Evolutionary conservation across 2,888 invertebrate genomes (phyloP).

Genomic region (Rhopalosiphum nymphaeae): DNA sequence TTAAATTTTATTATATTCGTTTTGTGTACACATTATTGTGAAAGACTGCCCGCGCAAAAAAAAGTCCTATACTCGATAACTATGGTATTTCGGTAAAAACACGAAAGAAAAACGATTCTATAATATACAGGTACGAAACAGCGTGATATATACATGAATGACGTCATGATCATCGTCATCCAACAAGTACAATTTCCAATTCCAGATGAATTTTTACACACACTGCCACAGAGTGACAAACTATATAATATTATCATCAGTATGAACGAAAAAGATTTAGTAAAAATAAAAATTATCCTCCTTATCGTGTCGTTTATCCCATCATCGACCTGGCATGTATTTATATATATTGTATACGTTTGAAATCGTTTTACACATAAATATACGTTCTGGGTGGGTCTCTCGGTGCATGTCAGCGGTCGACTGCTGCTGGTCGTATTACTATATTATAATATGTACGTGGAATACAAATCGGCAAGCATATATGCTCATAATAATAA

Average conservation of each 20-base stretch:
- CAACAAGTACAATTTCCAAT: not conserved
- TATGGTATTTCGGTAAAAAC: conserved; percentile 20
- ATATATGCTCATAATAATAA: conserved; percentile 5
- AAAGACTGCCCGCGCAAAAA: not conserved
- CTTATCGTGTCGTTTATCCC: not conserved
- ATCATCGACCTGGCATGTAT: not conserved
- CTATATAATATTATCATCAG: not conserved
- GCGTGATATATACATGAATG: not conserved
- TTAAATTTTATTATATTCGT: conserved; percentile 38
- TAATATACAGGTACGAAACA: not conserved
- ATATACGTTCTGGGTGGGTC: not conserved
- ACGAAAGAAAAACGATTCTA: not conserved
- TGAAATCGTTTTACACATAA: conserved; percentile 10
- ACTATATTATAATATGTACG: not conserved
- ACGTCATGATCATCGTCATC: too few species aligned
- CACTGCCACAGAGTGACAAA: not conserved
- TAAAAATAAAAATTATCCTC: not conserved
- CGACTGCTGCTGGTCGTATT: not conserved
- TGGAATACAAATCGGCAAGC: conserved; percentile 24
- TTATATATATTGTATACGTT: not conserved
- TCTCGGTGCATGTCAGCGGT: not conserved
- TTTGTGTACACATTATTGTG: not conserved
- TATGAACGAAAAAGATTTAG: not conserved
- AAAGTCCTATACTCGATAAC: not conserved
- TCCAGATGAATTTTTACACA: not conserved